Conservation (phyloP, 1,140 invertebrate species). For the Ooceraea biroi region DNA sequence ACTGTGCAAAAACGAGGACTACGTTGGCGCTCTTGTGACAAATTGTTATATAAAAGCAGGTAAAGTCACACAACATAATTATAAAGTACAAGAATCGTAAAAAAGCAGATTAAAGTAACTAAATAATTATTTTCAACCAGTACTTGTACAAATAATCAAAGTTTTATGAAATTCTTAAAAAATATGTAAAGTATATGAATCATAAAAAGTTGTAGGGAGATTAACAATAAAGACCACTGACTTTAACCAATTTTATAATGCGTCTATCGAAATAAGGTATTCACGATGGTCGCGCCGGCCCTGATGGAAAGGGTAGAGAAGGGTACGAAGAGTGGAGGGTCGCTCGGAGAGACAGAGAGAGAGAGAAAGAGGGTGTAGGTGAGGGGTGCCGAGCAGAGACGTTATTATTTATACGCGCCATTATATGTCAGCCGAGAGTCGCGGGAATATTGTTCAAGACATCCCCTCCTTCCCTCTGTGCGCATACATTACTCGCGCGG, state of each 20-base stretch:
- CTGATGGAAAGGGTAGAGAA: slow-evolving; percentile 55
- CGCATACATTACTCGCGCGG: slow-evolving; percentile 80
- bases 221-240: slow-evolving; percentile 9
- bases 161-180: background rate
- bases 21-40: background rate
- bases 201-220: background rate
- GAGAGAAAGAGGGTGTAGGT: slow-evolving; percentile 32
- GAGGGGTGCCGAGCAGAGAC: slow-evolving; percentile 65
- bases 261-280: slow-evolving; percentile 13
- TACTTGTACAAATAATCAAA: background rate
- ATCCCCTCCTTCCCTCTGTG: slow-evolving; percentile 55
- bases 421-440: slow-evolving; percentile 81
- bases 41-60: slow-evolving; percentile 15
- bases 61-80: background rate
- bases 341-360: background rate
- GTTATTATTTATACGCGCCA: slow-evolving; percentile 81
- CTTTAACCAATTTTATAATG: background rate
- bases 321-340: background rate
- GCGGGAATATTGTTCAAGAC: slow-evolving; percentile 84
- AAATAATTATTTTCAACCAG: slow-evolving; percentile 1
- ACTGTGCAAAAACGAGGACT: background rate
- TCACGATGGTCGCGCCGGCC: slow-evolving; percentile 26
- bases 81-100: background rate
- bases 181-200: background rate
- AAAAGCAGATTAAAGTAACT: background rate